Conservation (phyloP, 2,113 vertebrate species). For the Notarius quadriscutis region DNA sequence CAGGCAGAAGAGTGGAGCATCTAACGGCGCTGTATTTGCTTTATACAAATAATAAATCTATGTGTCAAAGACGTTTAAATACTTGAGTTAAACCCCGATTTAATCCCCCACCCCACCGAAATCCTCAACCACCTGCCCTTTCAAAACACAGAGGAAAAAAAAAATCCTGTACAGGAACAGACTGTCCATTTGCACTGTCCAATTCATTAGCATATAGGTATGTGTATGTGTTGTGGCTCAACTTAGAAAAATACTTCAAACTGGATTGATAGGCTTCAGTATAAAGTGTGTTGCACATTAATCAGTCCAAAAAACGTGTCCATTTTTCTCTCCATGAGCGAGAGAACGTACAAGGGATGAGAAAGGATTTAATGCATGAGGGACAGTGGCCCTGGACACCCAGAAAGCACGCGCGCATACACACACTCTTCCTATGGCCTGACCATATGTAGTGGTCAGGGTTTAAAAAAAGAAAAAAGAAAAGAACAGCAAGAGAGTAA, state of each 20-base stretch:
- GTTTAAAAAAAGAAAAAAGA: background rate
- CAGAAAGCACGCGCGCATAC: background rate
- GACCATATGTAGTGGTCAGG: background rate
- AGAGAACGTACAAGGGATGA: conserved; percentile 20
- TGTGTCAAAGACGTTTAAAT: conserved; percentile 69
- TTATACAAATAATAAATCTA: conserved; percentile 67
- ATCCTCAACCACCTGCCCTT: conserved; percentile 35
- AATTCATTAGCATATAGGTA: conserved; percentile 16
- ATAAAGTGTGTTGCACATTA: conserved; percentile 50
- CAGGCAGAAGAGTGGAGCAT: conserved; percentile 56
- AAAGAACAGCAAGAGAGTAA: background rate
- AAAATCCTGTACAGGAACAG: conserved; percentile 59
- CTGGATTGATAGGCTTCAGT: conserved; percentile 55
- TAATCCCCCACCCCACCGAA: conserved; percentile 28
- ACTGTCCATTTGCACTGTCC: conserved; percentile 45
- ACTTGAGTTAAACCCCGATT: conserved; percentile 54
- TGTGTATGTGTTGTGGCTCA: conserved; percentile 46
- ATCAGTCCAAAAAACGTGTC: conserved; percentile 23
- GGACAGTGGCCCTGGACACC: background rate
- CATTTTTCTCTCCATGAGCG: background rate
- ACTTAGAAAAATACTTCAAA: conserved; percentile 72
- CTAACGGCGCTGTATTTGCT: conserved; percentile 51
- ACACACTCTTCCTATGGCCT: background rate
- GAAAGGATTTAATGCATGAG: conserved; percentile 42
- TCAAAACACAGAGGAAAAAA: conserved; percentile 42